Base-by-base conservation (phyloP, 2,888 invertebrate genomes). In the Epistrophella euchroma region DNA sequence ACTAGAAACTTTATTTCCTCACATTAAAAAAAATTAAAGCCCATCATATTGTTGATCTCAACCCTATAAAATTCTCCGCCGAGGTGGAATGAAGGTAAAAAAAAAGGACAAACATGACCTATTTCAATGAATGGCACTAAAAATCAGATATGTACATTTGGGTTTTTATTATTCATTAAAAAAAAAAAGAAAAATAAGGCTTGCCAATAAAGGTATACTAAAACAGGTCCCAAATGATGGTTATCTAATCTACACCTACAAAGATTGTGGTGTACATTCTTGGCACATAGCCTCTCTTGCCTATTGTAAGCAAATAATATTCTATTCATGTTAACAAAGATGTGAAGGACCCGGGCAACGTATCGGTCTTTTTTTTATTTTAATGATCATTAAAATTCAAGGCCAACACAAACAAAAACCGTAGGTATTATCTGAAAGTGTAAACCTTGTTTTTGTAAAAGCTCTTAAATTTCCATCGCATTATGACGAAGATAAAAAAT, bases 401-500 rank as follows among this genome's bases (percentile, higher is more conserved):
- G 52, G 52, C 52, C 37, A 68, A 66, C 17, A 37, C 19, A 13
- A 17, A 35, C 1, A 13, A 35, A 35, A 68, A 52, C n/a, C 47
- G 2, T 3, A 1, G 6, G 22, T 17, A 22, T 60, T 40, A 40
- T 40, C 19, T 40, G 4, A 22, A 52, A 68, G 22, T 17, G 11
- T 43, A 15, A 2, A 19, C 68, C 15, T 13, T n/a, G 2, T 52
- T 68, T 22, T 68, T 68, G 52, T 13, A 35, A 3, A 28, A 28
- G 43, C 15, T 50, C 37, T 50, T 50, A 52, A 32, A 35, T 32
- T 47, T 28, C 6, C n/a, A 64, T 11, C 43, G 10, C 62, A 43
- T 28, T 25, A 43, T 62, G 15, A 68, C 50, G 60, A 11, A 52
- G 82, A 82, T 82, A 77, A 76, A 52, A 72, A 60, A 72, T 50